phyloP scores from a whole-genome alignment of 1,140 invertebrate species.

The Drosophila chauvacae region DNA sequence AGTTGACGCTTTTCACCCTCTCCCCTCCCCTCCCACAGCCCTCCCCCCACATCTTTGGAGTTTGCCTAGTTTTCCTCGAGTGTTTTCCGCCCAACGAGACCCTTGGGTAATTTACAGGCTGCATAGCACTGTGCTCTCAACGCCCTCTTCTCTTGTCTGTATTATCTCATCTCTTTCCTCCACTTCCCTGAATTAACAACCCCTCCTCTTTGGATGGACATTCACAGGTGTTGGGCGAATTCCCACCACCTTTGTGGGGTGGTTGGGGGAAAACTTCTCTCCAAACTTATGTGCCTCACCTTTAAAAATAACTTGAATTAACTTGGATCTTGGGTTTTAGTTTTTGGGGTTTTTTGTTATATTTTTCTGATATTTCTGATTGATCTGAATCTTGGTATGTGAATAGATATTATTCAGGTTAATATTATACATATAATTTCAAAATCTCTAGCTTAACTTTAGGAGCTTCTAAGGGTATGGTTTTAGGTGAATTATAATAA shows the following conservation, averaged over 20 bases:
- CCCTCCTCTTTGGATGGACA: background rate
- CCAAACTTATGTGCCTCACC: background rate
- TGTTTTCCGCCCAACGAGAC: slow-evolving; percentile 19
- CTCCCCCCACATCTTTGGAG: background rate
- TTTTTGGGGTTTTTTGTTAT: background rate
- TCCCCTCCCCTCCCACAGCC: background rate
- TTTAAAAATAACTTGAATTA: slow-evolving; percentile 3
- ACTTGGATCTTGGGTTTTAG: no score
- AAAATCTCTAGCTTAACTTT: no score
- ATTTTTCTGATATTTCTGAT: background rate
- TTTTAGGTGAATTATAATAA: background rate
- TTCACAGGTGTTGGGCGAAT: slow-evolving; percentile 20
- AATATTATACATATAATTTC: background rate
- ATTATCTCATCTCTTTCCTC: no score
- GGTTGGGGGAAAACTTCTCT: background rate
- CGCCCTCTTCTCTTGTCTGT: slow-evolving; percentile 12
- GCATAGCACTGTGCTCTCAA: slow-evolving; percentile 17
- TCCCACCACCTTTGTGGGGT: slow-evolving; percentile 2
- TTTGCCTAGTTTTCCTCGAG: background rate
- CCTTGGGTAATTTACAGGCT: slow-evolving; percentile 59
- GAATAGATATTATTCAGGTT: background rate
- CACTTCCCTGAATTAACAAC: background rate
- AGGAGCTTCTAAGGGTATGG: fast-evolving
- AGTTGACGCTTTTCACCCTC: slow-evolving; percentile 17
- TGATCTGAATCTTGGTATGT: background rate